Base-by-base conservation (phyloP, 2,113 vertebrate species). In the Lepidothrix coronata region DNA sequence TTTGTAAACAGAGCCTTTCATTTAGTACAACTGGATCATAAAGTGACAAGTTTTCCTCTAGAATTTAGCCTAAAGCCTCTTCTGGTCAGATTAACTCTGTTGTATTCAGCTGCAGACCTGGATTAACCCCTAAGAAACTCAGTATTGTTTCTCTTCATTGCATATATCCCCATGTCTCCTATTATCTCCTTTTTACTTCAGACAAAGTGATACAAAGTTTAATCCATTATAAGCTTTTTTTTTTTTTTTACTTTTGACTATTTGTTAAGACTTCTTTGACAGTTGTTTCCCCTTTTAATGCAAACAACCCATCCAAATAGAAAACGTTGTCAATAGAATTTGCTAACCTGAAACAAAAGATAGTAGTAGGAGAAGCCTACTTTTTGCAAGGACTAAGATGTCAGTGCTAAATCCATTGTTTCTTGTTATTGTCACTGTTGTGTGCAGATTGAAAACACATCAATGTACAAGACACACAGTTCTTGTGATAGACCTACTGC, bases 61-160 rank as follows among this genome's bases (percentile, higher is more conserved):
- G 86, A 97, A 95, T 97, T 97, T 97, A 96, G 83, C 91, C 85
- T 88, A 95, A 97, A 97, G 72, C 94, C 95, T 97, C 88, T 95
- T 93, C 79, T 79, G 81, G 76, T 80, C 91, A 97, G 98, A 98
- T 98, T 98, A 98, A 93, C 96, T 96, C 95, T 83, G 89, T 95
- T 97, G 97, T 98, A 96, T 97, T 96, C 77, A 93, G 62, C 80
- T 88, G 72, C 84, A 97, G 96, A 94, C 94, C 95, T 81, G 97
- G 98, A 98, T 98, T 98, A 98, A 98, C 97, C 97, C 85, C 94
- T 74, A 74, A 91, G 58, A 97, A 96, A 86, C 96, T 92, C 39
- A 59, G 91, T 61, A 96, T 98, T 98, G 98, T 98, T 97, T 96
- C 95, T 96, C 91, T 96, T 97, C 97, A 96, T 98, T 98, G 95